These are phyloP conservation scores for Charanyca ferruginea DNA, from an alignment of 2,888 invertebrate species.

Conservation along the genomic window DNA sequence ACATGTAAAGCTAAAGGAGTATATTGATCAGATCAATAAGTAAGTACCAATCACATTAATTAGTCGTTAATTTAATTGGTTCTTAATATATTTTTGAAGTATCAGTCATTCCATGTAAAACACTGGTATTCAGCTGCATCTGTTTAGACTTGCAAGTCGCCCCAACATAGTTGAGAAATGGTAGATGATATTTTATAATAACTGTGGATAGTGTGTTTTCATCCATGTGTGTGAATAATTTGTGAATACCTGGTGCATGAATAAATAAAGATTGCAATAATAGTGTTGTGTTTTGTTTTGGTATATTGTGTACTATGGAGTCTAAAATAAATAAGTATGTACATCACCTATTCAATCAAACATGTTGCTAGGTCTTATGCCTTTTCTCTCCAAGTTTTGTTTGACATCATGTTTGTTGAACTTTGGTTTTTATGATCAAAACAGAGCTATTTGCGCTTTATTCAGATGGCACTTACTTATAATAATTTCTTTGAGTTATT, in stretches of 20 bases:
- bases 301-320: neutral
- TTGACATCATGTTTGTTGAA: neutral
- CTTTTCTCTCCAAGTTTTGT: neutral
- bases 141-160: too few species aligned
- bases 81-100: neutral
- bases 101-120: too few species aligned
- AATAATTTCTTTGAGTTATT: conserved; percentile 4
- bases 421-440: neutral
- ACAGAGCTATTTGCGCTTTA: neutral
- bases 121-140: too few species aligned
- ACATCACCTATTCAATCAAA: neutral
- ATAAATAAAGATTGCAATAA: neutral
- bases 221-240: neutral
- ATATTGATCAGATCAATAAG: conserved; percentile 85
- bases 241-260: neutral
- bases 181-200: too few species aligned
- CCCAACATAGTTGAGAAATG: too few species aligned
- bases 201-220: neutral
- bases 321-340: neutral
- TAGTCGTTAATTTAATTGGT: neutral
- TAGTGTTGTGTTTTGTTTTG: neutral
- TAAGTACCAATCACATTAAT: conserved; percentile 65
- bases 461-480: neutral
- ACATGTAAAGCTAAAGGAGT: conserved; percentile 91
- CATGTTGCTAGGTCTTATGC: too few species aligned